Evolutionary conservation across 2,797 vertebrate genomes (phyloP), one percentile per base, ranked within the genome.

Genomic region (Lateolabrax maculatus): DNA sequence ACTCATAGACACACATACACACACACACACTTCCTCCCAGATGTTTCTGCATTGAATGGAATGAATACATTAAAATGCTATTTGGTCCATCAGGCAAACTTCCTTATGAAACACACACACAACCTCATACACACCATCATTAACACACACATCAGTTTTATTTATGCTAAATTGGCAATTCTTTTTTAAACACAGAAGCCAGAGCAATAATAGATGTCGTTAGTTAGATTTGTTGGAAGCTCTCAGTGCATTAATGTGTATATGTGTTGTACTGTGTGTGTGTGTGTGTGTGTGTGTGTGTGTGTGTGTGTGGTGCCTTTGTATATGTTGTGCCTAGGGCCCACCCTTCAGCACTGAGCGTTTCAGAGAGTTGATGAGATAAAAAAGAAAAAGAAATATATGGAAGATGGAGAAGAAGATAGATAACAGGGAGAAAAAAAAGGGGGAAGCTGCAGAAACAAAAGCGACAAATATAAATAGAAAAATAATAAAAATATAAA

Each of bases 341-440:
- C 56, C 60, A 67, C 65, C 82, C 83, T 79, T 87, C 70, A 83
- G 79, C 58, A 63, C 12, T 23, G 29, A 71, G 43, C 69, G 56
- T 84, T 85, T 87, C 66, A 86, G 61, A 85, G 37, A 68, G 29
- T 11, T 72, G 56, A 84, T 51, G 56, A 77, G 71, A 85, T 73
- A 52, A 66, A 74, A 69, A 75, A 57, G 25, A 65, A n/a, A 0
- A 58, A 68, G 29, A 65, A 53, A 78, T 58, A 63, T 29, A 72
- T 61, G 31, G 46, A 71, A 75, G 66, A 80, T 31, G 41, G 65
- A 77, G 60, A 62, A 64, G 69, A 74, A 86, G 72, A 85, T 23
- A 80, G 58, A 81, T 77, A 68, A 80, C 15, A 66, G 16, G 2
- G 13, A 55, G 13, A 60, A 63, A 71, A 63, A 68, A 78, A 76